These are phyloP conservation scores for Beaufortia kweichowensis DNA, from an alignment of 2,113 vertebrate species.

Conservation along the genomic window DNA sequence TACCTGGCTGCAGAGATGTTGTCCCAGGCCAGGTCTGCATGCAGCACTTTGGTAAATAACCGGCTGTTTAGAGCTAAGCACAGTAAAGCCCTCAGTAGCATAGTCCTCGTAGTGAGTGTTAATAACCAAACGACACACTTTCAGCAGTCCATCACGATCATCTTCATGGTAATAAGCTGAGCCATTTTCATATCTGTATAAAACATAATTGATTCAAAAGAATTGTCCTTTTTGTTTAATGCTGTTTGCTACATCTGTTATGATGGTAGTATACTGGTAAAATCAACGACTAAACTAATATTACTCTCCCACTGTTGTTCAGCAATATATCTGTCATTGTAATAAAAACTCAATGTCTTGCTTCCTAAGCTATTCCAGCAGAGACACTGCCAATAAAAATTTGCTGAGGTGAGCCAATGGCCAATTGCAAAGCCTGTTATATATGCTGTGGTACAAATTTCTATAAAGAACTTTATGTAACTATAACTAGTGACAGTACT, in stretches of 20 bases:
- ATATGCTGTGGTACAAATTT: not conserved
- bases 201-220: not conserved
- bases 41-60: constrained; percentile 92
- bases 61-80: constrained; percentile 80
- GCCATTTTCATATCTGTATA: constrained; percentile 89
- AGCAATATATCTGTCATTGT: not conserved
- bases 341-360: not conserved
- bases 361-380: not conserved
- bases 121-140: constrained; percentile 88
- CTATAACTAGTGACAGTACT: too few relatives aligned
- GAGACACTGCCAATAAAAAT: constrained; percentile 1
- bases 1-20: constrained; percentile 94
- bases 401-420: not conserved
- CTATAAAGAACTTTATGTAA: not conserved
- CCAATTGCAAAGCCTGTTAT: not conserved
- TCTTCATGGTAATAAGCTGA: constrained; percentile 95
- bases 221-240: too few relatives aligned
- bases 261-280: not conserved
- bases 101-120: constrained; percentile 92
- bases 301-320: too few relatives aligned
- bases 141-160: constrained; percentile 89
- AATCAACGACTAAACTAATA: not conserved
- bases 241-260: not conserved
- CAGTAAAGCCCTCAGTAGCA: constrained; percentile 82
- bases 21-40: constrained; percentile 87